phyloP scores from a whole-genome alignment of 1,140 invertebrate species.

The Wiebesia pumilae region DNA sequence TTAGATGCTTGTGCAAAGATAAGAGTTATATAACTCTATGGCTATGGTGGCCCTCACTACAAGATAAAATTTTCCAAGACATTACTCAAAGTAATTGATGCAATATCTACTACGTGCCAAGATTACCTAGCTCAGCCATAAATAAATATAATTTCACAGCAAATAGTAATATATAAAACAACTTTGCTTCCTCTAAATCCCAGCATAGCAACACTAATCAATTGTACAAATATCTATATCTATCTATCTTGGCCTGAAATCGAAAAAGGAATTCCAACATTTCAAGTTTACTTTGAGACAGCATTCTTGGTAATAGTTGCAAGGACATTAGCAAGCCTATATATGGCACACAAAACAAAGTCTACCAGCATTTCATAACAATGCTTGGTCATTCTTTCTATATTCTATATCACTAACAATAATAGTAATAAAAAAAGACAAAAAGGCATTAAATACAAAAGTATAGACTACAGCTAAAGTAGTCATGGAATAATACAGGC shows the following conservation, averaged over 20 bases:
- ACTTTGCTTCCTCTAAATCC: conserved; percentile 38
- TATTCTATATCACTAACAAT: conserved; percentile 32
- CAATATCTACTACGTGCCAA: conserved; percentile 47
- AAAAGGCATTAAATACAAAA: conserved; percentile 34
- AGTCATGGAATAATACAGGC: conserved; percentile 48
- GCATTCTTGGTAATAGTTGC: conserved; percentile 51
- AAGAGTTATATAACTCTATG: conserved; percentile 67
- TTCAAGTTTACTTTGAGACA: conserved; percentile 45
- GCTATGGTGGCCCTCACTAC: conserved; percentile 66
- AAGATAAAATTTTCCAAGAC: conserved; percentile 53
- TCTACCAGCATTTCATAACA: conserved; percentile 48
- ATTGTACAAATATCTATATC: conserved; percentile 51
- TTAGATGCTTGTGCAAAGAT: conserved; percentile 55
- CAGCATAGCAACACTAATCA: conserved; percentile 51
- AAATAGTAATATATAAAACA: conserved; percentile 45
- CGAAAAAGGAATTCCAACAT: conserved; percentile 53
- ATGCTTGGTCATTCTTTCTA: conserved; percentile 48
- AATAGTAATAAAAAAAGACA: conserved; percentile 39
- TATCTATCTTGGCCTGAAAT: conserved; percentile 55
- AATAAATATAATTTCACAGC: conserved; percentile 48
- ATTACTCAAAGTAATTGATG: conserved; percentile 50
- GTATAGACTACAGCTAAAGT: conserved; percentile 3
- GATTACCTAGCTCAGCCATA: conserved; percentile 47
- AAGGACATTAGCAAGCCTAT: conserved; percentile 51
- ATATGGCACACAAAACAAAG: conserved; percentile 34